Evolutionary conservation across 2,888 invertebrate species (phyloP), one percentile per base, ranked within the genome.

Genomic region (Thalpophila matura): DNA sequence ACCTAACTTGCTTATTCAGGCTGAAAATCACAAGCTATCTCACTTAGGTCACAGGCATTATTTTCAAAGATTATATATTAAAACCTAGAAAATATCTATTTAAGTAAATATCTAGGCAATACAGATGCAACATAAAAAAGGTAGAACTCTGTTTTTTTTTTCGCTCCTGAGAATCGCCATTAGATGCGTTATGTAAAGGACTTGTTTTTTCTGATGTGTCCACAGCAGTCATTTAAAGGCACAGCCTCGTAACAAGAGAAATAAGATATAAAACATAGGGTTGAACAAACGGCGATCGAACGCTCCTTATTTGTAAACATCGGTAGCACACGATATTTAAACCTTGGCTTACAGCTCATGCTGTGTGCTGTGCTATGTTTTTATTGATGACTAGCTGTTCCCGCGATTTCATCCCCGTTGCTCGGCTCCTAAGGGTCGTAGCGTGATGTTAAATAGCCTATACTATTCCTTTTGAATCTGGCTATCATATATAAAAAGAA

Each of bases 221-320:
- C 16, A 37, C 20, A 45, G 46, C 20, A 45, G 46, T 55, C 70
- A 58, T 62, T 60, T 73, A 69, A 47, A 59, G 62, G 58, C 33
- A 16, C 46, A 69, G 60, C 68, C 61, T 61, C 58, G 63, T 62
- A 81, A 77, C 76, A 71, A 76, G 71, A 75, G 59, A 72, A 79
- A 69, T 76, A 73, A 74, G 75, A 74, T 73, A 72, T 75, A 79
- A 77, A 73, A 73, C 68, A 62, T 9, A 56, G 76, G 59, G 84
- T 90, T 88, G 90, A 90, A 83, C 75, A 84, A 82, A 86, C 91
- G 80, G 79, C 62, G 73, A 77, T 74, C 81, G 68, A 79, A 79
- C 83, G 65, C 71, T 69, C 92, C 91, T 87, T 91, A 91, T 92
- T 92, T 89, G 92, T 92, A 92, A 92, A 93, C 90, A 93, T 89